These are phyloP conservation scores for Microctenopoma lineatum DNA, from an alignment of 2,797 vertebrate genomes.

Conservation along the genomic window DNA sequence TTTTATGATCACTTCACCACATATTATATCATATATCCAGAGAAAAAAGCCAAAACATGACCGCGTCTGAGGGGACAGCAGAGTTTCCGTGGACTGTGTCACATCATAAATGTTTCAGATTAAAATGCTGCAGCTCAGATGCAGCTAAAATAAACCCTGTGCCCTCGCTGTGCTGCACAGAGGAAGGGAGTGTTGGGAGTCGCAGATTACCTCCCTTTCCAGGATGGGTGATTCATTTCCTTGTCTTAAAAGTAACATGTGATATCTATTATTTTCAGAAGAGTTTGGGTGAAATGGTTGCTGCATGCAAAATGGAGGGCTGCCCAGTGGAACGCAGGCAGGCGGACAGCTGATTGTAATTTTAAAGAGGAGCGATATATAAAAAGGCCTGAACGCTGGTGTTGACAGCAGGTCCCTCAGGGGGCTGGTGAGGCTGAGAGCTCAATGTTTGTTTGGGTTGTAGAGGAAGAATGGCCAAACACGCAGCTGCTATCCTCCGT, in stretches of 20 bases:
- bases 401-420: constrained; percentile 32
- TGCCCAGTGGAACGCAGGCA: constrained; percentile 17
- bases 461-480: constrained; percentile 14
- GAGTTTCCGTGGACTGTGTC: constrained; percentile 45
- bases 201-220: constrained; percentile 41
- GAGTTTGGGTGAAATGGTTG: constrained; percentile 19
- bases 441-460: constrained; percentile 22
- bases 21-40: no score
- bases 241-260: constrained; percentile 38
- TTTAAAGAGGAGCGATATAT: constrained; percentile 17
- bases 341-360: constrained; percentile 41
- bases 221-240: constrained; percentile 56
- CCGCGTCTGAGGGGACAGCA: not conserved
- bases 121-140: constrained; percentile 49
- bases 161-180: constrained; percentile 19
- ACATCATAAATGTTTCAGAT: constrained; percentile 73
- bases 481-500: not conserved
- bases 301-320: constrained; percentile 33
- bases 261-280: constrained; percentile 13
- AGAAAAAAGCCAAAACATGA: not conserved
- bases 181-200: constrained; percentile 30
- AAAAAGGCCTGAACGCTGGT: constrained; percentile 19
- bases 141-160: constrained; percentile 40
- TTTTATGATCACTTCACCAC: no score
- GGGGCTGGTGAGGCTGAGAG: constrained; percentile 8